These are phyloP conservation scores for Elegia similella DNA, from an alignment of 2,888 invertebrate species.

Conservation along the genomic window DNA sequence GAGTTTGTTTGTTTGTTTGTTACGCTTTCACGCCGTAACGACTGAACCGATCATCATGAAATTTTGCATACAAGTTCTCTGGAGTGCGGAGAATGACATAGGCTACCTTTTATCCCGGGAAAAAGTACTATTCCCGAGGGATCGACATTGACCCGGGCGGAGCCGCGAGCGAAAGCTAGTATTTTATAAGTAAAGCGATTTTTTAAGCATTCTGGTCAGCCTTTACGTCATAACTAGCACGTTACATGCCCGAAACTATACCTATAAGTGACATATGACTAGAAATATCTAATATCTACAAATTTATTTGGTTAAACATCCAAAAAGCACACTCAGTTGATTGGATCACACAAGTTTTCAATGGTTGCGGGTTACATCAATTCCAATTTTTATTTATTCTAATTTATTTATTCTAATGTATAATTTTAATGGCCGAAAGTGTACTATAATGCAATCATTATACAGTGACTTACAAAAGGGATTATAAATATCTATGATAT, in stretches of 20 bases:
- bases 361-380: constrained; percentile 14
- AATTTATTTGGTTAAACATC: constrained; percentile 44
- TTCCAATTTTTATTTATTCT: constrained; percentile 24
- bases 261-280: constrained; percentile 51
- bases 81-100: too few relatives aligned
- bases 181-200: too few relatives aligned
- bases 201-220: too few relatives aligned
- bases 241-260: constrained; percentile 35
- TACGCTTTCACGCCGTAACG: too few relatives aligned
- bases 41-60: too few relatives aligned
- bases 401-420: constrained; percentile 32
- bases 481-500: constrained; percentile 16
- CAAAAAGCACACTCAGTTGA: constrained; percentile 30
- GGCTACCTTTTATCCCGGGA: too few relatives aligned
- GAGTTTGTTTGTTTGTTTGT: too few relatives aligned
- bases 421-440: constrained; percentile 37
- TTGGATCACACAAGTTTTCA: constrained; percentile 31
- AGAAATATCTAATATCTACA: constrained; percentile 44
- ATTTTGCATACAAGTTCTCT: too few relatives aligned
- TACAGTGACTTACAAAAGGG: constrained; percentile 12
- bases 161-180: too few relatives aligned
- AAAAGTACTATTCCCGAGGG: too few relatives aligned
- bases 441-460: constrained; percentile 18
- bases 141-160: too few relatives aligned
- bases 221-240: constrained; percentile 36